Conservation (phyloP, 2,797 vertebrate species). For the Catostomus latipinnis region DNA sequence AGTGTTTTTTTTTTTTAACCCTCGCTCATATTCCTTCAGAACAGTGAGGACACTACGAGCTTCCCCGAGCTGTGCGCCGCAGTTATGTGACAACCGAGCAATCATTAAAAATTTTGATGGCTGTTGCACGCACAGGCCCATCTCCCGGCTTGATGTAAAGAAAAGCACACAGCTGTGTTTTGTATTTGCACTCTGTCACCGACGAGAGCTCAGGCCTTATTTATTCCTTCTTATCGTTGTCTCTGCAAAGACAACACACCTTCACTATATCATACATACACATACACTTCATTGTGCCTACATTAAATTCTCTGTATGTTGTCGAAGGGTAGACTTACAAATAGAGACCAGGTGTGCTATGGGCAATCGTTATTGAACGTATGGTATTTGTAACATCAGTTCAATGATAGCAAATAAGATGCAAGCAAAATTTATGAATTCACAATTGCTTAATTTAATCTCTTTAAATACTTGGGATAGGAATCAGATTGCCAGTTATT, state of each 20-base stretch:
- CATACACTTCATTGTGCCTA: conserved; percentile 7
- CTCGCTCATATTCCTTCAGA: conserved; percentile 49
- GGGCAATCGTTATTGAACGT: conserved; percentile 5
- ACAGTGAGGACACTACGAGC: conserved; percentile 51
- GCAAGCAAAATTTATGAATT: background rate
- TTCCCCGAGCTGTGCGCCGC: conserved; percentile 34
- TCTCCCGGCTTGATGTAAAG: conserved; percentile 49
- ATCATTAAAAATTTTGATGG: conserved; percentile 66
- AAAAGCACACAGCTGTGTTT: conserved; percentile 55
- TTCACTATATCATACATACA: background rate
- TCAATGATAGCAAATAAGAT: background rate
- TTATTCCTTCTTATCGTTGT: conserved; percentile 55
- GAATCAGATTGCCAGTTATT: too few relatives aligned
- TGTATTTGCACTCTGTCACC: conserved; percentile 61
- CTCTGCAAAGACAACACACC: conserved; percentile 18
- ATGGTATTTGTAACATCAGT: background rate
- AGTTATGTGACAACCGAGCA: conserved; percentile 57
- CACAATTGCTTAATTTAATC: background rate
- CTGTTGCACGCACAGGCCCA: conserved; percentile 56
- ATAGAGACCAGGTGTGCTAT: background rate
- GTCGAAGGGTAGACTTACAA: background rate
- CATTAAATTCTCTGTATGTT: conserved; percentile 14
- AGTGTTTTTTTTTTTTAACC: conserved; percentile 44
- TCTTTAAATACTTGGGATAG: too few relatives aligned
- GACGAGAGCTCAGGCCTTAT: conserved; percentile 54